Evolutionary conservation across 2,113 vertebrate species (phyloP).

Genomic region (Lamprotornis superbus): DNA sequence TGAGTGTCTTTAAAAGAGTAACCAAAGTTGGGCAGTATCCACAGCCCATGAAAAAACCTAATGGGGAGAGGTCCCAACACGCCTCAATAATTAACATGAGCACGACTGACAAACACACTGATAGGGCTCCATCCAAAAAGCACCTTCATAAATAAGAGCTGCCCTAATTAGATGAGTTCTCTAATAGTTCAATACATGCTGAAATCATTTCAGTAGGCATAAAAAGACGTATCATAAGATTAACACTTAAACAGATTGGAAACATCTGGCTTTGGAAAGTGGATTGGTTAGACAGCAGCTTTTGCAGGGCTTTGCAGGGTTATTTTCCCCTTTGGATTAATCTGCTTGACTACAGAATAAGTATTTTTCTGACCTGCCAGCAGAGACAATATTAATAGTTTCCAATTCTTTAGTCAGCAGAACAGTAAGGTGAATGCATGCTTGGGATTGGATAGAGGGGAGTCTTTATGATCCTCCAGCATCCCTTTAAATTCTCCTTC

Average conservation of each 20-base stretch:
- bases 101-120: background rate
- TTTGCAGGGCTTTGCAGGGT: constrained; percentile 41
- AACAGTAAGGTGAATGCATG: constrained; percentile 14
- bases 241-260: constrained; percentile 49
- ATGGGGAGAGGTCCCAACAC: background rate
- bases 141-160: background rate
- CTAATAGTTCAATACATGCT: background rate
- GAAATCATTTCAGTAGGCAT: constrained; percentile 37
- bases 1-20: background rate
- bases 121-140: background rate
- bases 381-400: constrained; percentile 63
- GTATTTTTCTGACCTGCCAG: constrained; percentile 65
- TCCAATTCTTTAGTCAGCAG: constrained; percentile 65
- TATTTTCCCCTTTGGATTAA: constrained; percentile 56
- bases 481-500: constrained; percentile 54
- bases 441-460: constrained; percentile 2
- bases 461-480: constrained; percentile 44
- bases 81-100: background rate
- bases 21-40: background rate
- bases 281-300: constrained; percentile 20
- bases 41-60: background rate
- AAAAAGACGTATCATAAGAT: constrained; percentile 38
- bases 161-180: background rate
- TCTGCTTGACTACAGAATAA: constrained; percentile 16
- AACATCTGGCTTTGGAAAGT: constrained; percentile 49